Conservation (phyloP, 2,113 vertebrate species). For the Dicaeum eximium region DNA sequence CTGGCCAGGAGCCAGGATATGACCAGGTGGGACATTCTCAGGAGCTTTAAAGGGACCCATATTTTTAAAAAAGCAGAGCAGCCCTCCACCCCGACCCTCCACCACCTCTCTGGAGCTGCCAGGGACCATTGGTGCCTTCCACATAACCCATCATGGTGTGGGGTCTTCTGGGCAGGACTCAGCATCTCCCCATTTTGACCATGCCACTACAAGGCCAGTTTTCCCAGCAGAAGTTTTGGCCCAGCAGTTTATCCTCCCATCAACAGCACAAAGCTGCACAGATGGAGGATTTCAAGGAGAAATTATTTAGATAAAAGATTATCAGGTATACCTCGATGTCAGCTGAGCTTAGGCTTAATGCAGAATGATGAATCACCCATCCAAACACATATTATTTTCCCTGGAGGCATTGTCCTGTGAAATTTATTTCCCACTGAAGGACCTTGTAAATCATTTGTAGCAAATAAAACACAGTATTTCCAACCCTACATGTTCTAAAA, state of each 20-base stretch:
- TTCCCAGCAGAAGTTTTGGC: not conserved
- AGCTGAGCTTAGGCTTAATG: slow-evolving; percentile 42
- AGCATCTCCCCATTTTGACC: not conserved
- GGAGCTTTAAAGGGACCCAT: not conserved
- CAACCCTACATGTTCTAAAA: not conserved
- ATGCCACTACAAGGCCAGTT: not conserved
- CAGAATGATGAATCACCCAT: slow-evolving; percentile 49
- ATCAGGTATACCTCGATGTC: slow-evolving; percentile 30
- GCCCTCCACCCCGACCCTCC: not conserved
- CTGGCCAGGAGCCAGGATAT: not conserved
- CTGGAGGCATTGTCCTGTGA: slow-evolving; percentile 29
- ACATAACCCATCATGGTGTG: accelerated
- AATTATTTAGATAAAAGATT: slow-evolving; percentile 59
- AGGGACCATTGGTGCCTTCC: not conserved
- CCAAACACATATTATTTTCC: slow-evolving; percentile 35
- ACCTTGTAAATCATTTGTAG: slow-evolving; percentile 39
- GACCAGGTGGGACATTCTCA: not conserved
- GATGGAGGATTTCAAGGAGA: slow-evolving; percentile 46
- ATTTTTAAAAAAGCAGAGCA: not conserved
- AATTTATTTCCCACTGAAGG: slow-evolving; percentile 48
- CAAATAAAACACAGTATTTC: slow-evolving; percentile 19
- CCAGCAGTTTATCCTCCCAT: not conserved
- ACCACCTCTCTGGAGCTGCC: not conserved
- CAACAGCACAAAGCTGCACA: slow-evolving; percentile 9
- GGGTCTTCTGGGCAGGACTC: not conserved